Percentiles rank a stretch among this genome's conserved stretches.
Conservation (phyloP, 2,888 invertebrate species). For the Trypoxylon attenuatum region DNA sequence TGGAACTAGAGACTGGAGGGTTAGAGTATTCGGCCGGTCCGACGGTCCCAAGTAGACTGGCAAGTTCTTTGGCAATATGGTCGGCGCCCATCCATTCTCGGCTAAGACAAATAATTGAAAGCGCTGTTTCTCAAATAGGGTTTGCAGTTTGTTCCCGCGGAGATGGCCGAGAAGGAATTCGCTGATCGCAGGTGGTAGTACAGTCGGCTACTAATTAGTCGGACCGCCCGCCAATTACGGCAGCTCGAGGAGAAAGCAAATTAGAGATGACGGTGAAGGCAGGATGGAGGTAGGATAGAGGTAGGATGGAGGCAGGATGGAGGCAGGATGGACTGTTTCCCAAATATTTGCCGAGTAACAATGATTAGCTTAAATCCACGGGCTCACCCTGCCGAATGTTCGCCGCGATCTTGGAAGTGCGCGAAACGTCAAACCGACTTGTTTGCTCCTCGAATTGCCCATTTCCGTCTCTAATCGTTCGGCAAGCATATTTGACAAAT, state of each 20-base stretch:
- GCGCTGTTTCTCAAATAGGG: not conserved
- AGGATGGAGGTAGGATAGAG: no score
- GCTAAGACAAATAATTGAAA: constrained; percentile 11
- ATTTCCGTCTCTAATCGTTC: not conserved
- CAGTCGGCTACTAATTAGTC: constrained; percentile 51
- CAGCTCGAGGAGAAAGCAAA: constrained; percentile 43
- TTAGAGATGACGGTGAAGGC: constrained; percentile 40
- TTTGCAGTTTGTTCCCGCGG: constrained; percentile 5
- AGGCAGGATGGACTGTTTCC: constrained; percentile 36
- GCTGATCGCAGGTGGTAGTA: constrained; percentile 21
- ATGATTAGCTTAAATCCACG: constrained; percentile 42
- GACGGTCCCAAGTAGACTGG: no score
- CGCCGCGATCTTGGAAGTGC: not conserved
- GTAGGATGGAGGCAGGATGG: no score
- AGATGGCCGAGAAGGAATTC: not conserved
- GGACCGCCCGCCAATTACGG: constrained; percentile 46
- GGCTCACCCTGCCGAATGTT: not conserved
- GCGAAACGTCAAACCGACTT: not conserved
- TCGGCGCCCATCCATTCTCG: not conserved
- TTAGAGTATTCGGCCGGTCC: no score
- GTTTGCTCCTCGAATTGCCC: not conserved
- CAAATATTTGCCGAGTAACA: constrained; percentile 55
- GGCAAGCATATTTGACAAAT: not conserved
- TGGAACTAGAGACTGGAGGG: no score
- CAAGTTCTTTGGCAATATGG: no score